Conservation (phyloP, 2,113 vertebrate genomes). For the Anoura caudifer region DNA sequence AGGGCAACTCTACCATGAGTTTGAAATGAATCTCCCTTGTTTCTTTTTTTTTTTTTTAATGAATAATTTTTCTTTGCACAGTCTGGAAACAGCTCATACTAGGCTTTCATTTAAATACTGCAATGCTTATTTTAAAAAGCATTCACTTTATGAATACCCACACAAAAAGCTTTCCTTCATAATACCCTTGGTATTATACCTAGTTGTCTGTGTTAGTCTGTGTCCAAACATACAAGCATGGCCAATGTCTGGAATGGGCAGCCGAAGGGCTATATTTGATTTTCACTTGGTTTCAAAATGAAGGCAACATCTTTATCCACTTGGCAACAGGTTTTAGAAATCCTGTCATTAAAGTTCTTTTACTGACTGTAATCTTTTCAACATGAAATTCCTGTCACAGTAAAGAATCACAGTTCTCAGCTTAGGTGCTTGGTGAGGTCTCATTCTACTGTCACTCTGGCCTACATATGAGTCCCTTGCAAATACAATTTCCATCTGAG, state of each 20-base stretch:
- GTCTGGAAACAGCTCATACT: not conserved
- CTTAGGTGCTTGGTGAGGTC: not conserved
- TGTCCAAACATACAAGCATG: constrained; percentile 33
- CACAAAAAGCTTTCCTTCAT: constrained; percentile 23
- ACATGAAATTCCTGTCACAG: not conserved
- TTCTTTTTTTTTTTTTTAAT: not conserved
- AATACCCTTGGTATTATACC: not conserved
- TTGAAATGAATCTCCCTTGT: not conserved
- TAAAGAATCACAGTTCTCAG: not conserved
- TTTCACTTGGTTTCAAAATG: not conserved
- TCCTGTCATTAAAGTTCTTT: not conserved
- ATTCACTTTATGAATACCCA: not conserved
- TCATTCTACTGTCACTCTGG: not conserved
- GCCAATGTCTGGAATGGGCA: not conserved
- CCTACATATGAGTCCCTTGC: not conserved
- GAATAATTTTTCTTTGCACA: constrained; percentile 21
- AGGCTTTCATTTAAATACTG: constrained; percentile 14
- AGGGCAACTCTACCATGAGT: not conserved
- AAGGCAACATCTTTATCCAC: not conserved
- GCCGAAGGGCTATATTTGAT: not conserved
- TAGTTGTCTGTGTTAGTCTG: constrained; percentile 38
- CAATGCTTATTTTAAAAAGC: constrained; percentile 20
- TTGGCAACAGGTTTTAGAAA: not conserved
- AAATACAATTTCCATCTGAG: not conserved
- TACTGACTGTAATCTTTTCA: not conserved